phyloP scores from a whole-genome alignment of 1,140 invertebrate species.

The Linepithema humile region DNA sequence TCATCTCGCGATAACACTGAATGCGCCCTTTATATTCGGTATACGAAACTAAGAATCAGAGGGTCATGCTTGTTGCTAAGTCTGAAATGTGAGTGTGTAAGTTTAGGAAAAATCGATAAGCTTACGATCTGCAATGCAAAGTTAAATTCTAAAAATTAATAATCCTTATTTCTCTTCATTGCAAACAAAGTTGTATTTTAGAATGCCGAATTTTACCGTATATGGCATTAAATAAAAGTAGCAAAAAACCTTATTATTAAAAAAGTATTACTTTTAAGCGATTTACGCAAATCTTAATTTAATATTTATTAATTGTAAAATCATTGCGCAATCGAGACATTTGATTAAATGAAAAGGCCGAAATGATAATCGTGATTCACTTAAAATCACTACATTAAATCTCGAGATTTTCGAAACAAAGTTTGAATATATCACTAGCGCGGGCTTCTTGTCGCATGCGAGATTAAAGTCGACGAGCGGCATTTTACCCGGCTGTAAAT shows the following conservation, averaged over 20 bases:
- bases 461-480: slow-evolving; percentile 26
- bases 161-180: neutral
- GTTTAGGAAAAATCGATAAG: neutral
- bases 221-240: neutral
- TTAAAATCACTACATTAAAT: slow-evolving; percentile 33
- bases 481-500: slow-evolving; percentile 50
- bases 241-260: neutral
- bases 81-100: neutral
- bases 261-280: neutral
- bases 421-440: slow-evolving; percentile 37
- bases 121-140: neutral
- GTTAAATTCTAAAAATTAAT: neutral
- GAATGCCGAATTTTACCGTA: neutral
- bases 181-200: neutral
- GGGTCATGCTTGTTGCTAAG: neutral
- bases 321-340: neutral
- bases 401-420: slow-evolving; percentile 37
- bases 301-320: slow-evolving; percentile 15
- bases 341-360: slow-evolving; percentile 27
- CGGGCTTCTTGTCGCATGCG: neutral
- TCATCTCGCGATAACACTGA: neutral
- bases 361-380: slow-evolving; percentile 3
- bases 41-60: neutral
- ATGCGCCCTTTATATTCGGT: neutral
- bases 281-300: neutral